phyloP scores from a whole-genome alignment of 2,113 vertebrate species.

The Chaetura pelagica region DNA sequence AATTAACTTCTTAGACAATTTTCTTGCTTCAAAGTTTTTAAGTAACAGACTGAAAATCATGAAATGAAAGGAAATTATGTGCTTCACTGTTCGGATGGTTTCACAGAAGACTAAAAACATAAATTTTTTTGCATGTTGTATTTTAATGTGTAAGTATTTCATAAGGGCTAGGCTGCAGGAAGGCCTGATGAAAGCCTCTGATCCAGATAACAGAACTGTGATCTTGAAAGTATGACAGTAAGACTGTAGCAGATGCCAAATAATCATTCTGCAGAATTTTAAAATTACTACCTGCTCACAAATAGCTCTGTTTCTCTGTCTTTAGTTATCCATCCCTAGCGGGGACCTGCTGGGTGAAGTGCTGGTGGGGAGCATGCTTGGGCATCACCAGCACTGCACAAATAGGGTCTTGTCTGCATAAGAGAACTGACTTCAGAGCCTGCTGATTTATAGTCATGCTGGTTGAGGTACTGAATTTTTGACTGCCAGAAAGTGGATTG shows the following conservation, averaged over 20 bases:
- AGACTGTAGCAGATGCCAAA: neutral
- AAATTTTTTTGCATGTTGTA: too few relatives aligned
- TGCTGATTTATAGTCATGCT: neutral
- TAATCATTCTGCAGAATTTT: neutral
- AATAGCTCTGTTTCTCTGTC: neutral
- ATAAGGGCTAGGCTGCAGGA: neutral
- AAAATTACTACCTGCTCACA: neutral
- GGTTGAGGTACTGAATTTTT: neutral
- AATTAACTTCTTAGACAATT: neutral
- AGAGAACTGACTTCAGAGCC: neutral
- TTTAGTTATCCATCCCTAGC: neutral
- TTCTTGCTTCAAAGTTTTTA: neutral
- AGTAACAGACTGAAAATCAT: neutral
- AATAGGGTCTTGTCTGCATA: neutral
- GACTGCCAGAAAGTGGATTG: neutral
- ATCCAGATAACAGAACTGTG: neutral
- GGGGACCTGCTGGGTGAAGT: neutral
- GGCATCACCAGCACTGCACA: neutral
- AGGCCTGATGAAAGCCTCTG: neutral
- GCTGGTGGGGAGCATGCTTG: rapidly evolving
- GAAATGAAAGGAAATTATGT: neutral
- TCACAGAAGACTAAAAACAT: neutral
- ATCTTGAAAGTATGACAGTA: neutral
- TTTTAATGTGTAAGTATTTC: neutral
- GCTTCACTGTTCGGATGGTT: neutral